These are phyloP conservation scores for Dromas ardeola DNA, from an alignment of 2,113 vertebrate genomes.

Conservation along the genomic window DNA sequence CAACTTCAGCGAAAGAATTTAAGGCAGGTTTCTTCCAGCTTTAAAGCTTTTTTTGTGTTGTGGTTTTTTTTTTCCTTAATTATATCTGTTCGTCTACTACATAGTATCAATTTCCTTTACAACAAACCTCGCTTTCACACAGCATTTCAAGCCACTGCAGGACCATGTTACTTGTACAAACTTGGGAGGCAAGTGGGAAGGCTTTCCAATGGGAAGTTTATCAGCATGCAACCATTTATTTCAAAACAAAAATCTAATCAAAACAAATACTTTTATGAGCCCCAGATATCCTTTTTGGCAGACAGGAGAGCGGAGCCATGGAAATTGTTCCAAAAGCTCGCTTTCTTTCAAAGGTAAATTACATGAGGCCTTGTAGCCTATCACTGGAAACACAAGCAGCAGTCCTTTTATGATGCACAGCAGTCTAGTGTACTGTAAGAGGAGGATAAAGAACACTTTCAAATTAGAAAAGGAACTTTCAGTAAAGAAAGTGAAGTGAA, in stretches of 20 bases:
- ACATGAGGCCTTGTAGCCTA: background rate
- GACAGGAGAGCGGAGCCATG: background rate
- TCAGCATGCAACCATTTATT: background rate
- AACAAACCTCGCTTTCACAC: background rate
- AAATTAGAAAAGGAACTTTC: background rate
- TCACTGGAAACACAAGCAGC: background rate
- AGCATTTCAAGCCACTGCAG: background rate
- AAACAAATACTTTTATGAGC: background rate
- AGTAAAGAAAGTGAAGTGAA: background rate
- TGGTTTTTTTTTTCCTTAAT: background rate
- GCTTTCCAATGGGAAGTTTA: background rate
- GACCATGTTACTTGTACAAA: background rate
- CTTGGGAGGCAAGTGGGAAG: background rate
- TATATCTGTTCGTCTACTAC: background rate
- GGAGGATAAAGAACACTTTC: background rate
- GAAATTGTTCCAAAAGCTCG: background rate
- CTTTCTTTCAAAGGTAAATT: background rate
- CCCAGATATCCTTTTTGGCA: background rate
- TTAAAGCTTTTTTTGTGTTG: background rate
- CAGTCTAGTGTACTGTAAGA: background rate
- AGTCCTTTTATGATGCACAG: background rate
- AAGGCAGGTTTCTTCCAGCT: background rate
- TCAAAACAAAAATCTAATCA: background rate
- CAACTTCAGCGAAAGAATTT: background rate
- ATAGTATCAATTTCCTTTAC: no score